Base-by-base conservation (phyloP, 1,140 invertebrate species). In the Drosophila hydei region DNA sequence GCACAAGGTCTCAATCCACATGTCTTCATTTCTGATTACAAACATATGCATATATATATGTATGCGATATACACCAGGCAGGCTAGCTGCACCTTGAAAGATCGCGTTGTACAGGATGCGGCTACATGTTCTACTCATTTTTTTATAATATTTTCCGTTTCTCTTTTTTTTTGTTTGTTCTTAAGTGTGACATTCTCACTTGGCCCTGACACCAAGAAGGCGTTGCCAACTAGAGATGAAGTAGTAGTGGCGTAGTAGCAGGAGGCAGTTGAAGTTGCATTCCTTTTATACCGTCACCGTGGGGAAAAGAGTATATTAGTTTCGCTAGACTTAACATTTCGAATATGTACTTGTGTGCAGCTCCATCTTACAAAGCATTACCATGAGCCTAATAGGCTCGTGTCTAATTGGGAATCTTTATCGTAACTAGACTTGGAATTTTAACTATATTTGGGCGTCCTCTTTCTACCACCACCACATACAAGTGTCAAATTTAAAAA, bases 111-210 rank as follows among this genome's bases (percentile, higher is more conserved):
- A 54, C 71, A 43, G 19, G 62, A 47, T 64, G 77, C 63, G 56
- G 11, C 19, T 19, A 11, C 43, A 16, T 21, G 7, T 45, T 18
- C 11, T 8, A 9, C 9, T 60, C 71, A 43, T 56, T 62, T 54
- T 11, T 19, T 23, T 18, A n/a, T 47, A 60, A 72, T 69, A 76
- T 18, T 12, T n/a, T 48, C 18, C 25, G 12, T 40, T 7, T 55
- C 19, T 14, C 5, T 18, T 51, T 16, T 78, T 63, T 77, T 68
- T 62, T 70, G 63, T 59, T 65, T 33, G 16, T 42, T 14, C 38
- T 8, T 72, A 70, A 56, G 71, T 87, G 81, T 87, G 77, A 87
- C 83, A 87, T 72, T 78, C 60, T 81, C 83, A 87, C 83, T 87
- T 88, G 81, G 77, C 75, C 75, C 27, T 87, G 83, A 78, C 81